Percentiles rank a stretch among this genome's conserved stretches.
These are phyloP conservation scores for Sebastes nivosus DNA, from an alignment of 2,797 vertebrate genomes.

Conservation along the genomic window DNA sequence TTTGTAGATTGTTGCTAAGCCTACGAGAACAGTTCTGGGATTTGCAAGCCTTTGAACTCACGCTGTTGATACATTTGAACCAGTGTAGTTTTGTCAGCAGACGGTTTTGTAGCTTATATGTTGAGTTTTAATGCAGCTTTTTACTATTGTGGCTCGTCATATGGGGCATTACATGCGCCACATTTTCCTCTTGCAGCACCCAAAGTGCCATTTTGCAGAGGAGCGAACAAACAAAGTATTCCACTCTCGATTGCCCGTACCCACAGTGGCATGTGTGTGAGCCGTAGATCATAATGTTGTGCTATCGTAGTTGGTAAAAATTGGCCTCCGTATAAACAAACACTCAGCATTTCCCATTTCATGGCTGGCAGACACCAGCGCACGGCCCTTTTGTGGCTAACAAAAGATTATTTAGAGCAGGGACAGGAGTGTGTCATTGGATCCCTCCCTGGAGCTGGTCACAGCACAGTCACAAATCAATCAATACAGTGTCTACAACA, in stretches of 20 bases:
- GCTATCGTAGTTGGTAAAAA: conserved; percentile 34
- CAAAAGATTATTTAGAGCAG: conserved; percentile 59
- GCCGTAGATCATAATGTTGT: conserved; percentile 30
- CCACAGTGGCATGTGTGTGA: not conserved
- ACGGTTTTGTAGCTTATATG: not conserved
- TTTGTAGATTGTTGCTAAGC: conserved; percentile 36
- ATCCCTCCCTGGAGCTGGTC: conserved; percentile 56
- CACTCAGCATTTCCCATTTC: conserved; percentile 47
- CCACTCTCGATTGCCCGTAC: conserved; percentile 4
- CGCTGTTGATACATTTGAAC: conserved; percentile 14
- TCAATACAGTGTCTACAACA: conserved; percentile 67
- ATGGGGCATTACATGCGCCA: not conserved
- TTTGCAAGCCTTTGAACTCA: conserved; percentile 40
- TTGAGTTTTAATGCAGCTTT: conserved; percentile 24
- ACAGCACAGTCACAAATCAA: conserved; percentile 67
- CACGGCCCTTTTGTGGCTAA: conserved; percentile 28
- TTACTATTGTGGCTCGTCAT: not conserved
- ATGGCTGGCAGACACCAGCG: conserved; percentile 35
- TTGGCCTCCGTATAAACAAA: conserved; percentile 42
- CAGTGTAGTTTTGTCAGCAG: not conserved
- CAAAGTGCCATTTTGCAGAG: conserved; percentile 14
- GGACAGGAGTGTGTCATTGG: conserved; percentile 66
- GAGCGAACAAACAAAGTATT: conserved; percentile 14
- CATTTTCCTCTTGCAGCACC: conserved; percentile 21
- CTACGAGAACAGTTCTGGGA: conserved; percentile 27